Evolutionary conservation across 2,888 invertebrate species (phyloP).

Genomic region (Catocala fraxini): DNA sequence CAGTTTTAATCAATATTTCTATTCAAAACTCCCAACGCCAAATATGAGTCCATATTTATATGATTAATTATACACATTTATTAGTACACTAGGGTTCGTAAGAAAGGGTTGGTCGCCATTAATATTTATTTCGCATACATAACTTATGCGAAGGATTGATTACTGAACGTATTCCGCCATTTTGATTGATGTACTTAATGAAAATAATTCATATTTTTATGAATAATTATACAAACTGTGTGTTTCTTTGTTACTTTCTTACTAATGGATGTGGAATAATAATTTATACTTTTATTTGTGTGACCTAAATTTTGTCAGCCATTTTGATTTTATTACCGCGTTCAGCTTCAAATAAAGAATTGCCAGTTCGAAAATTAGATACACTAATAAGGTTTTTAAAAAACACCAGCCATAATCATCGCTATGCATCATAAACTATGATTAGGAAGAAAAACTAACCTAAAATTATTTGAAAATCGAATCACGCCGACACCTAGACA

Average conservation of each 20-base stretch:
- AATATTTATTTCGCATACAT: constrained; percentile 83
- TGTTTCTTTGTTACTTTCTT: constrained; percentile 23
- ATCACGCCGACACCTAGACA: constrained; percentile 29
- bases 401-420: too few relatives aligned
- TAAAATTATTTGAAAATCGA: constrained; percentile 29
- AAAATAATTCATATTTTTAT: constrained; percentile 51
- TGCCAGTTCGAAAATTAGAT: background rate
- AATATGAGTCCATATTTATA: constrained; percentile 66
- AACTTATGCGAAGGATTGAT: constrained; percentile 70
- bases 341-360: background rate
- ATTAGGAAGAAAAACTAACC: constrained; percentile 5
- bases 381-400: too few relatives aligned
- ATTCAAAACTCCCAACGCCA: constrained; percentile 21
- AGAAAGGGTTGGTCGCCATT: constrained; percentile 82
- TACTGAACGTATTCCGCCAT: constrained; percentile 54
- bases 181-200: constrained; percentile 50
- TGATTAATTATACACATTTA: constrained; percentile 87
- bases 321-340: background rate
- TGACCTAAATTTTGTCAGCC: constrained; percentile 10
- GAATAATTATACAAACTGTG: constrained; percentile 28
- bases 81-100: constrained; percentile 80
- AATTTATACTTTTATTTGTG: constrained; percentile 23
- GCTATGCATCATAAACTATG: background rate
- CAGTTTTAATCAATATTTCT: constrained; percentile 22
- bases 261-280: constrained; percentile 28